Percentiles rank a stretch among this genome's conserved stretches.
Conservation (phyloP, 2,113 vertebrate species). For the Tapirus terrestris region DNA sequence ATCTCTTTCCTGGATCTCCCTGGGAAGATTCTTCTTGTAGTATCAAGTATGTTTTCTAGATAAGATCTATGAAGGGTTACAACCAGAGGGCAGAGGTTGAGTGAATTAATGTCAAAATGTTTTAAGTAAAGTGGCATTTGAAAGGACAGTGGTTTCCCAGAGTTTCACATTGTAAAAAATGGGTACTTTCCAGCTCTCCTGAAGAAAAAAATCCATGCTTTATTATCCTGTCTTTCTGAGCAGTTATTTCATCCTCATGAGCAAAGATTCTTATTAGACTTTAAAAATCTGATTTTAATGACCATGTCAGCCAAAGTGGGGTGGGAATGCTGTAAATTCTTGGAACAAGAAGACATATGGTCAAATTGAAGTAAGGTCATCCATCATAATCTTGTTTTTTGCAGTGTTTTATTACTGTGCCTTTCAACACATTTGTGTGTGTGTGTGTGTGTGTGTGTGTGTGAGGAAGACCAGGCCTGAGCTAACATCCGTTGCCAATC, state of each 20-base stretch:
- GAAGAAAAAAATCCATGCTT: neutral
- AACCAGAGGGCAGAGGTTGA: neutral
- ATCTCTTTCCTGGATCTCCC: neutral
- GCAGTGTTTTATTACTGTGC: neutral
- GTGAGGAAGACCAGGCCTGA: too few species aligned
- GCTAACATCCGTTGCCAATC: too few species aligned
- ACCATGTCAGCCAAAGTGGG: neutral
- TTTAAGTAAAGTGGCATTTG: neutral
- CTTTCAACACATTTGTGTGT: neutral
- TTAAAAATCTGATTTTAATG: constrained; percentile 51
- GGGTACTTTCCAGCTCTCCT: neutral
- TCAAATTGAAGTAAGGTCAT: constrained; percentile 23
- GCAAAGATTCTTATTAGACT: constrained; percentile 3
- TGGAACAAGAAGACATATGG: neutral
- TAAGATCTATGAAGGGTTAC: neutral
- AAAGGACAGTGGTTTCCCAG: neutral
- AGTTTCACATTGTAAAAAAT: neutral
- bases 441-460: too few species aligned
- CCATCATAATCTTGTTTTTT: neutral
- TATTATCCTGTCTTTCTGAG: neutral
- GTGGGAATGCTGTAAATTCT: neutral
- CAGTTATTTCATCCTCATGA: neutral
- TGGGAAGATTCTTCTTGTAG: neutral
- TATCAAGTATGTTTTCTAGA: neutral
- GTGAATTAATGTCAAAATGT: neutral